Conservation (phyloP, 2,113 vertebrate species). For the Charina bottae region DNA sequence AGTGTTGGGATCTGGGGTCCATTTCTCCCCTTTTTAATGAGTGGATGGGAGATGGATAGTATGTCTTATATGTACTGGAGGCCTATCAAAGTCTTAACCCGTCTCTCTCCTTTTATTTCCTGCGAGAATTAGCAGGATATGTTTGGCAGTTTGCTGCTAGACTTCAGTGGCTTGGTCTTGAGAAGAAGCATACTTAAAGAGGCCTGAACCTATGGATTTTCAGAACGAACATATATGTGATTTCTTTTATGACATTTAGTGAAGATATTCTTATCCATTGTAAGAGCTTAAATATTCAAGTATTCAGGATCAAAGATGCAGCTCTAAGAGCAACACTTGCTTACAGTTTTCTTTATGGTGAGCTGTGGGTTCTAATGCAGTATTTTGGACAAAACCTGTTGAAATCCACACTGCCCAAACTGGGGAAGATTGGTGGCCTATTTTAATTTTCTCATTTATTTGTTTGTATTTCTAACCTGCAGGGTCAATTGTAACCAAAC, state of each 20-base stretch:
- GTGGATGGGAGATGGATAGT: background rate
- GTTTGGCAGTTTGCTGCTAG: background rate
- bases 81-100: background rate
- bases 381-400: constrained; percentile 49
- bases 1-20: no score
- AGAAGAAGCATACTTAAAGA: background rate
- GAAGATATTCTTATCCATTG: background rate
- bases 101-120: background rate
- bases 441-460: background rate
- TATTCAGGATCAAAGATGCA: constrained; percentile 37
- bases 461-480: background rate
- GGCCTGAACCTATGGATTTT: background rate
- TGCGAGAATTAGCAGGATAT: background rate
- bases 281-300: background rate
- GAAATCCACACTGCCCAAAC: background rate
- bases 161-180: background rate
- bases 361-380: constrained; percentile 49
- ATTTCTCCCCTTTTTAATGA: no score
- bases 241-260: background rate
- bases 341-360: constrained; percentile 37
- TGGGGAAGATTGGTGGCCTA: background rate
- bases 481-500: background rate
- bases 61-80: background rate
- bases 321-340: constrained; percentile 39
- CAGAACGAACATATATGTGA: background rate